Evolutionary conservation across 2,113 vertebrate species (phyloP), one percentile per base, ranked within the genome.

Genomic region (Hemichromis elongatus): DNA sequence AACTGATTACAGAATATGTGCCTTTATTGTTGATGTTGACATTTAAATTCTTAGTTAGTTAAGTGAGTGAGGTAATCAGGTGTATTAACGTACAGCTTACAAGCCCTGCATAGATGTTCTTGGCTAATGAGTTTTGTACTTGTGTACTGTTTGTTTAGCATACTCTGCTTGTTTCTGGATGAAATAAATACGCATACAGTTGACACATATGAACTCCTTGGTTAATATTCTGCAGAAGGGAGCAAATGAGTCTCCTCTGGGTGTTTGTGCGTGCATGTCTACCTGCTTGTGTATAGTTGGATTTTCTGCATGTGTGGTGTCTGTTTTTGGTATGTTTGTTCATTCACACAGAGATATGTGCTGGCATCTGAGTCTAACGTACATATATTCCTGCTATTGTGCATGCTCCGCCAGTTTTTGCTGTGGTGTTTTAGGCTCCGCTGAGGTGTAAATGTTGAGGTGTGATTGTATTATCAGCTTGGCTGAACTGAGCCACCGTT

Each of bases 361-460:
- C 45, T 75, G 45, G 68, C 42, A 50, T 50, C 24, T 30, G 16
- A 50, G 68, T 28, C 45, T 50, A 19, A 19, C 19, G 16, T 30
- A 50, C 16, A 50, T 50, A 13, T 2, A 50, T 50, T 12, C 42
- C 42, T 75, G 68, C 42, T 81, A 24, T 21, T 30, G 35, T 78
- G 59, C 37, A 16, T 28, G 30, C 21, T 52, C 50, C 11, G 12
- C 21, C 78, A 57, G 54, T 73, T 82, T 35, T 3, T 30, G 80
- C 54, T 16, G 30, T 61, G 53, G 42, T 54, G 56, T 86, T 90
- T 61, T 3, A 40, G 78, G 54, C 89, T 45, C 28, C 28, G 56
- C 79, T 59, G 86, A 89, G 86, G 87, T 88, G 85, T 86, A 50
- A 88, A 90, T 50, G 53, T 78, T 61, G 79, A 90, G 73, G 87